Evolutionary conservation across 2,113 vertebrate species (phyloP).

Genomic region (Sinocyclocheilus grahami): DNA sequence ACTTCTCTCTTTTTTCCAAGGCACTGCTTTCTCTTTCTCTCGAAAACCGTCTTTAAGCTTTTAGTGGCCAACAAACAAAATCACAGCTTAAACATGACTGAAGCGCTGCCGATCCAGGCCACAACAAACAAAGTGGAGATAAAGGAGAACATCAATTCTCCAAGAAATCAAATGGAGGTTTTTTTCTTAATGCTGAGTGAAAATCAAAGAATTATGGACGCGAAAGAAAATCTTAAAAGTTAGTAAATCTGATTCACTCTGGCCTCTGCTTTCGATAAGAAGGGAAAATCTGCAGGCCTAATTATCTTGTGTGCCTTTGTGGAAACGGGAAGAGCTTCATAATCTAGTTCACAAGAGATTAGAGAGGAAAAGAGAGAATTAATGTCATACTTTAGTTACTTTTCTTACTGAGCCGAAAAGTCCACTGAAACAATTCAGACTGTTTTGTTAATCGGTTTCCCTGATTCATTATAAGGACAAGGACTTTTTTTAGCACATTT

Average conservation of each 20-base stretch:
- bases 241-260: not conserved
- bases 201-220: not conserved
- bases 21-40: not conserved
- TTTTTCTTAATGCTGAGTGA: not conserved
- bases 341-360: constrained; percentile 41
- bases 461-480: not conserved
- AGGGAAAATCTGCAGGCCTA: constrained; percentile 22
- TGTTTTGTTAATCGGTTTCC: not conserved
- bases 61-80: constrained; percentile 28
- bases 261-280: not conserved
- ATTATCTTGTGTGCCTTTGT: constrained; percentile 42
- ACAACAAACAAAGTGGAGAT: not conserved
- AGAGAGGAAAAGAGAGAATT: constrained; percentile 32
- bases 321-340: constrained; percentile 54
- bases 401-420: not conserved
- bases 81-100: not conserved
- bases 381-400: constrained; percentile 1
- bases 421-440: too few species aligned
- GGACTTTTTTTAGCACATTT: too few species aligned
- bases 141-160: not conserved
- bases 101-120: not conserved
- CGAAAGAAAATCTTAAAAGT: not conserved
- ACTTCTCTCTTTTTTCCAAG: not conserved
- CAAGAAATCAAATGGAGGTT: not conserved
- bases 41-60: constrained; percentile 33